phyloP scores from a whole-genome alignment of 2,888 invertebrate species.

The Dyspetes luteomarginatus region DNA sequence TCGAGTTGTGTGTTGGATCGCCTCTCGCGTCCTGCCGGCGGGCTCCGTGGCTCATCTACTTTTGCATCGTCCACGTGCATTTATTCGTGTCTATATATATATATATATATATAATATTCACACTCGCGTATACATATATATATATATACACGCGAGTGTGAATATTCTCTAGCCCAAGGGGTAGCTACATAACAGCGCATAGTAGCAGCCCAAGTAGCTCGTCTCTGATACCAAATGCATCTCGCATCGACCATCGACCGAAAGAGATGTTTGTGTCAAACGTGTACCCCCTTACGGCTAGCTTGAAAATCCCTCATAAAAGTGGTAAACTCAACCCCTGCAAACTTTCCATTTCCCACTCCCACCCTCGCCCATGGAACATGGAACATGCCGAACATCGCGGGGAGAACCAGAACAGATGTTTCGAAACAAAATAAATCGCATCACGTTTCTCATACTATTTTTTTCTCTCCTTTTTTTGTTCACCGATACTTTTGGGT shows the following conservation, averaged over 20 bases:
- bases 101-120: no score
- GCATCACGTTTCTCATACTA: conserved; percentile 7
- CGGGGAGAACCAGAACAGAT: conserved; percentile 63
- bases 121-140: no score
- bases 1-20: conserved; percentile 71
- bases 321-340: conserved; percentile 67
- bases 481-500: conserved; percentile 47
- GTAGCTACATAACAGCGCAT: no score
- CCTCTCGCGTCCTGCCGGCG: conserved; percentile 70
- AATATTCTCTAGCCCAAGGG: conserved; percentile 47
- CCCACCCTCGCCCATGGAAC: conserved; percentile 36
- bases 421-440: conserved; percentile 58
- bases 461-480: conserved; percentile 7
- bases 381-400: no score
- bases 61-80: neutral
- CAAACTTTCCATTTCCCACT: conserved; percentile 61
- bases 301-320: conserved; percentile 65
- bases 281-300: neutral
- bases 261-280: conserved; percentile 21
- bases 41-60: conserved; percentile 17
- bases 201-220: no score
- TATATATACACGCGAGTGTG: conserved; percentile 48
- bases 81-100: no score
- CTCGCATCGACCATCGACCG: conserved; percentile 30
- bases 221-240: conserved; percentile 30